Evolutionary conservation across 2,888 invertebrate species (phyloP), one percentile per base, ranked within the genome.

Genomic region (Pyrrhosoma nymphula): DNA sequence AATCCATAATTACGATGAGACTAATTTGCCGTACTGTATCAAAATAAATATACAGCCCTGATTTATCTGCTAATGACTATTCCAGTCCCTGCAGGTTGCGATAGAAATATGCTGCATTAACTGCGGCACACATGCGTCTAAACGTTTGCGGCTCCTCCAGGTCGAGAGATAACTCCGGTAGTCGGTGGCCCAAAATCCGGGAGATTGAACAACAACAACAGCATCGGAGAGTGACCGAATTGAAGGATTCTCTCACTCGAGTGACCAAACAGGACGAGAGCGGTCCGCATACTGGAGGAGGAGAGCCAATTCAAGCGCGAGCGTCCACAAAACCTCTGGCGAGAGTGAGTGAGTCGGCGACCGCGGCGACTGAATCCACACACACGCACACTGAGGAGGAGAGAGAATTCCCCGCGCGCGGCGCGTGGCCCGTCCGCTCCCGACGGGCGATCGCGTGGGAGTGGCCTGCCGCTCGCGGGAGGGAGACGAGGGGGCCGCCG

Each of bases 391-490:
- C 47, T 8, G 47, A 47, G n/a, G 8, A 47, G 47, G 8, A 47
- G 47, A 47, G 47, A 4, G 47, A 47, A 47, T 47, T 47, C 47
- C 47, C 47, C 47, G 47, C 47, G 18, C 91, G 26, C 60, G 16
- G 47, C 75, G 69, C 93, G 93, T 69, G 93, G 16, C 47, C 91
- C 91, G 60, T n/a, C 60, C 82, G 35, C 63, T 63, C 93, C n/a
- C 93, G 93, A 55, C 69, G 93, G 35, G 47, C 69, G 91, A 39
- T 30, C 20, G 93, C 93, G 93, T 39, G 91, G 93, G 93, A 75
- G 93, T 93, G 93, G 93, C 63, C 18, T 14, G 89, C 60, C 60
- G 16, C 60, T 60, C 60, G 55, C 47, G 55, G 55, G 26, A 14
- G 26, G n/a, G 89, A 20, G 89, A 26, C 60, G 47, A 26, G 55